phyloP scores from a whole-genome alignment of 2,797 vertebrate genomes.

The Enteromius thamalakanensis region DNA sequence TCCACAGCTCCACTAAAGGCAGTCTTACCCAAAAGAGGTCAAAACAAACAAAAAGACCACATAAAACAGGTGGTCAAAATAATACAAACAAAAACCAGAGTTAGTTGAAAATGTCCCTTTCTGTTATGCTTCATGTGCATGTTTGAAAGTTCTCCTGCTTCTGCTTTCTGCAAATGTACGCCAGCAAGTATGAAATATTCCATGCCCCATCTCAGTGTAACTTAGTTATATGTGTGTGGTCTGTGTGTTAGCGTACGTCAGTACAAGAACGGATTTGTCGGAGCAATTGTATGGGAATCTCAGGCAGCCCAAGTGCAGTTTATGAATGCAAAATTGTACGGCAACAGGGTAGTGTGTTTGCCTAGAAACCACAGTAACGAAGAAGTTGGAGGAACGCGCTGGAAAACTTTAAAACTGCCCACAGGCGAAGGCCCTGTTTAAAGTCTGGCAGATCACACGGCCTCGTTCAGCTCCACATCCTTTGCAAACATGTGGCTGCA shows the following conservation, averaged over 20 bases:
- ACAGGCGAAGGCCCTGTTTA: conserved; percentile 61
- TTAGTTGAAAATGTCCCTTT: conserved; percentile 8
- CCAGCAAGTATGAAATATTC: conserved; percentile 9
- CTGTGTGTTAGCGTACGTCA: conserved; percentile 23
- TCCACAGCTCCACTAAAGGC: background rate
- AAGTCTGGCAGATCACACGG: conserved; percentile 60
- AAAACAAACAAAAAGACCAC: background rate
- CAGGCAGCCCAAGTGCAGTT: conserved; percentile 27
- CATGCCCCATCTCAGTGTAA: conserved; percentile 24
- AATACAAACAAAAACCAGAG: conserved; percentile 6
- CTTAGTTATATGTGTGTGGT: conserved; percentile 54
- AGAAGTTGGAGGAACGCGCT: conserved; percentile 50
- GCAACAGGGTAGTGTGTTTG: conserved; percentile 54
- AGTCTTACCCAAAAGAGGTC: background rate
- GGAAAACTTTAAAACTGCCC: conserved; percentile 64
- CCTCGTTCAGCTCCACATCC: conserved; percentile 61
- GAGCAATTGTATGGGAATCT: conserved; percentile 42
- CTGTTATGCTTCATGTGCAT: background rate
- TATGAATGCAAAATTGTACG: conserved; percentile 46
- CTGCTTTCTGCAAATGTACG: background rate
- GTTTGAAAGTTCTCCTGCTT: conserved; percentile 13
- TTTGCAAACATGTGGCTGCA: conserved; percentile 66
- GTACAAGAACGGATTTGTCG: conserved; percentile 42
- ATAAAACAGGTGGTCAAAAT: background rate
- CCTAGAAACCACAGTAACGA: conserved; percentile 58